Evolutionary conservation across 2,888 invertebrate species (phyloP).

Genomic region (Thalpophila matura): DNA sequence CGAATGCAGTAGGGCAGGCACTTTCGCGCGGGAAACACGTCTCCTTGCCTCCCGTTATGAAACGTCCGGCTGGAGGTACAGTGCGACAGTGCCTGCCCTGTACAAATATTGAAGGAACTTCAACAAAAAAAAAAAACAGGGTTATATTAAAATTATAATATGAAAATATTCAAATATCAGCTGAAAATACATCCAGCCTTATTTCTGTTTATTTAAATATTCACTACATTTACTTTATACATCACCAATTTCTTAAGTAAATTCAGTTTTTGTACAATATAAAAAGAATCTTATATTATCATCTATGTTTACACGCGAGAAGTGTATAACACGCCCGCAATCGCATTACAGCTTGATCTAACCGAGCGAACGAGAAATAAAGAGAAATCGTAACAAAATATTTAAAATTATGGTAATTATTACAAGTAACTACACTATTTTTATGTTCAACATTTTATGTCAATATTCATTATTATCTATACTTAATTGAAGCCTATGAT

Average conservation of each 20-base stretch:
- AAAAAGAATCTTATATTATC: conserved; percentile 90
- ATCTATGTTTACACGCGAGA: conserved; percentile 85
- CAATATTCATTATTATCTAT: conserved; percentile 89
- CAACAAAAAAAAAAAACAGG: conserved; percentile 89
- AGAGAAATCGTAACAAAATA: conserved; percentile 88
- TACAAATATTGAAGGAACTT: conserved; percentile 87
- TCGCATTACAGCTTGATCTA: conserved; percentile 84
- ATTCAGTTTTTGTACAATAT: conserved; percentile 91
- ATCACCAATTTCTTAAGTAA: conserved; percentile 91
- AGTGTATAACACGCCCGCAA: conserved; percentile 84
- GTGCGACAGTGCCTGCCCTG: conserved; percentile 76
- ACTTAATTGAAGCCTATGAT: conserved; percentile 87
- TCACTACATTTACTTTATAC: conserved; percentile 90
- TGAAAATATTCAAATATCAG: conserved; percentile 91
- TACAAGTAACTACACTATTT: conserved; percentile 89
- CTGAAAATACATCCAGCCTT: conserved; percentile 88
- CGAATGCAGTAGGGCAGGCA: conserved; percentile 77
- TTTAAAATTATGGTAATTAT: conserved; percentile 89
- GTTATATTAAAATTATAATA: conserved; percentile 91
- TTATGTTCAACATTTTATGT: conserved; percentile 91
- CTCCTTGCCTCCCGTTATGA: conserved; percentile 28
- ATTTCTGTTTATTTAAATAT: conserved; percentile 90
- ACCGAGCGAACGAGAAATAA: conserved; percentile 85
- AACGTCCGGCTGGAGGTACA: conserved; percentile 40
- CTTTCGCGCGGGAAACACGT: conserved; percentile 61